Percentiles rank a stretch among this genome's conserved stretches.
Conservation (phyloP, 2,797 vertebrate species). For the Aplochiton taeniatus region DNA sequence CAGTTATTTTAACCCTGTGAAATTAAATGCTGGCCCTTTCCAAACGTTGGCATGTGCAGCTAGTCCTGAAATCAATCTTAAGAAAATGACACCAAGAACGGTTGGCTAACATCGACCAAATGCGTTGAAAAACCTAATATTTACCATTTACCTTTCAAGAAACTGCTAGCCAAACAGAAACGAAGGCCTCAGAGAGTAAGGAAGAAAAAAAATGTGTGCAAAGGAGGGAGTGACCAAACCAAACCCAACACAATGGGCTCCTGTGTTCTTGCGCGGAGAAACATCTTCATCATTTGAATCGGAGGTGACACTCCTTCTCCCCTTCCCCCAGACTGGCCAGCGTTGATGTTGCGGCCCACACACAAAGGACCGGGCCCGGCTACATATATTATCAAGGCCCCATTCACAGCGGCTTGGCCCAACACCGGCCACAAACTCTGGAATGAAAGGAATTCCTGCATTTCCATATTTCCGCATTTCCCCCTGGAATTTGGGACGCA, state of each 20-base stretch:
- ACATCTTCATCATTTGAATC: constrained; percentile 58
- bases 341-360: constrained; percentile 53
- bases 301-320: constrained; percentile 39
- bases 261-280: constrained; percentile 37
- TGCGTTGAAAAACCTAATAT: no score
- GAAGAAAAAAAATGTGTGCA: neutral
- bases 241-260: constrained; percentile 18
- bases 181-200: constrained; percentile 26
- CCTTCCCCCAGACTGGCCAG: constrained; percentile 17
- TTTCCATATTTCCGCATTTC: constrained; percentile 72
- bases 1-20: constrained; percentile 39
- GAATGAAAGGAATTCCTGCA: constrained; percentile 47
- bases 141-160: no score
- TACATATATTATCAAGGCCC: constrained; percentile 62
- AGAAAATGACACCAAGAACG: no score
- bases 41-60: constrained; percentile 33
- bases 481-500: constrained; percentile 25
- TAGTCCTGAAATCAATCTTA: neutral
- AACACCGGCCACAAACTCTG: neutral
- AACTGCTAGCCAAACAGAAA: no score
- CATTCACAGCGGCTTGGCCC: constrained; percentile 27
- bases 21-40: constrained; percentile 29
- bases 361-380: constrained; percentile 46
- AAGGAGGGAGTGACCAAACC: constrained; percentile 15
- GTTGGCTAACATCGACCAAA: no score